phyloP scores from a whole-genome alignment of 2,797 vertebrate species.

The Tadarida brasiliensis region DNA sequence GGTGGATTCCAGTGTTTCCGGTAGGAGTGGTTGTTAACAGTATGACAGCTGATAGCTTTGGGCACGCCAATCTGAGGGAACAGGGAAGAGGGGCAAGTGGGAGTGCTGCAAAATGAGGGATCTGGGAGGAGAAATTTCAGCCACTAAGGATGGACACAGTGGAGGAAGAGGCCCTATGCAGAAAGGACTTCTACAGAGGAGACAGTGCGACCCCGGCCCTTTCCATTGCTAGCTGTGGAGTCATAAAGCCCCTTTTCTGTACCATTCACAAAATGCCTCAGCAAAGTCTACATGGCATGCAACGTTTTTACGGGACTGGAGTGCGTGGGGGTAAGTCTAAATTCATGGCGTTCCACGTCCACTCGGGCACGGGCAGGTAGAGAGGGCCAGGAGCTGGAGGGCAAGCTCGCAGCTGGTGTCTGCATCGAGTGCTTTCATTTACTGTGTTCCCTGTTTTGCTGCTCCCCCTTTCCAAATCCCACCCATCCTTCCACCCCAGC shows the following conservation, averaged over 20 bases:
- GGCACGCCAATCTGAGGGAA: neutral
- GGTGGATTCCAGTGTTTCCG: neutral
- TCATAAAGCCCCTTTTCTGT: neutral
- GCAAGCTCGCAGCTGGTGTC: fast-evolving
- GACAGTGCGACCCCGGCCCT: too few relatives aligned
- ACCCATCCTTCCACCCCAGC: neutral
- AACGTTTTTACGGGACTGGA: fast-evolving
- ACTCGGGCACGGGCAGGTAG: neutral
- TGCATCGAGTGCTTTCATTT: neutral
- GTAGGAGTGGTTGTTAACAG: neutral
- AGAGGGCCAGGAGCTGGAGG: neutral
- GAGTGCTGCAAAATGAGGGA: neutral
- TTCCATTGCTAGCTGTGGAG: neutral
- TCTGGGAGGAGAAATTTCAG: neutral
- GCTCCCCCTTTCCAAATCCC: neutral
- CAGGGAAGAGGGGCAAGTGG: too few relatives aligned
- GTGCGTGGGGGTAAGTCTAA: fast-evolving
- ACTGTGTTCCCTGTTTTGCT: neutral
- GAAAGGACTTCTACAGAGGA: neutral
- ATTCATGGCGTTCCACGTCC: fast-evolving
- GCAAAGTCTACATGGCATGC: neutral
- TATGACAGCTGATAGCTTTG: neutral
- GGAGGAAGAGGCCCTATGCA: too few relatives aligned
- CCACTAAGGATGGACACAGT: neutral
- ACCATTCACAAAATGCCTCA: neutral